Evolutionary conservation across 2,113 vertebrate species (phyloP), one percentile per base, ranked within the genome.

Genomic region (Tenrec ecaudatus): DNA sequence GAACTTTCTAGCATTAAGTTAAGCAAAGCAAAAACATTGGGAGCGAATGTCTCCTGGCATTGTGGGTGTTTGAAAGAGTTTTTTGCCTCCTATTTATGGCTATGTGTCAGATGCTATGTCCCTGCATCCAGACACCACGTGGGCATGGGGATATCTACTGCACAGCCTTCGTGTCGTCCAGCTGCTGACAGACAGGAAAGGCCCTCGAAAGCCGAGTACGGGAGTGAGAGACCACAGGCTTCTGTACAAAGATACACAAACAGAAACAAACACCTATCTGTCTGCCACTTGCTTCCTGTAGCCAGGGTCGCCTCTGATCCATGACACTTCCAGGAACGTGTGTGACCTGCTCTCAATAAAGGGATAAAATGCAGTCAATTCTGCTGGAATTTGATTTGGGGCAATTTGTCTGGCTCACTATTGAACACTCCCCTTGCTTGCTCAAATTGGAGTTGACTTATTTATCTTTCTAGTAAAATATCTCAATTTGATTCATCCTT

Each of bases 1-100:
- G 66, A 96, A 90, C 36, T 88, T 88, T 88, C 83, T 95, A 95
- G 5, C 73, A 69, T 62, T 27, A 73, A 75, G 84, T 95, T 96
- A 96, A 94, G 83, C 71, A 91, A 97, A 96, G 94, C 78, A 96
- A 92, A 87, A 79, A 96, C 20, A 77, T 36, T 75, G 96, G 96
- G 95, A 95, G 92, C 93, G 92, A 88, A 75, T 93, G 91, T 90
- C 89, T 96, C 89, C 90, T 94, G 95, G 91, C 79, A 96, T 31
- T 97, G 93, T 94, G 86, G 89, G 91, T 76, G 77, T 87, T 68
- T 23, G 0, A 22, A 96, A 91, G 89, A 94, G 91, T 94, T 95
- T 95, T 95, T 66, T 12, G 86, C 89, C 93, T 91, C 94, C 75
- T 19, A 60, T 62, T 96, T 88, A 79, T 90, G 71, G 77, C 97